Conservation (phyloP, 2,113 vertebrate genomes). For the Haliaeetus leucogaster region DNA sequence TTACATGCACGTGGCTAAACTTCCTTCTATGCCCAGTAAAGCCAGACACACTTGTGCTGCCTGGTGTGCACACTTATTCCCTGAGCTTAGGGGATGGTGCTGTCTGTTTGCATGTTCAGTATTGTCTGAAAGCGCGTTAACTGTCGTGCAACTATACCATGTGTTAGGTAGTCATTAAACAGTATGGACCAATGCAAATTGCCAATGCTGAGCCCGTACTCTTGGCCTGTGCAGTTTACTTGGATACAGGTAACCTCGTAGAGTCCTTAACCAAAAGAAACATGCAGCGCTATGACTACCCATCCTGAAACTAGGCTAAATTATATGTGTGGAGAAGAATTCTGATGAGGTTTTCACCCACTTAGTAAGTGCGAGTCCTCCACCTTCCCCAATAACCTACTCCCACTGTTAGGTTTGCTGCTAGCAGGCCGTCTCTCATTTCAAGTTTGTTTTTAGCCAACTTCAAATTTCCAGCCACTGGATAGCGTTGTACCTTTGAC, state of each 20-base stretch:
- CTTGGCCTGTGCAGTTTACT: background rate
- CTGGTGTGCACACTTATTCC: background rate
- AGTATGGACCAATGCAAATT: background rate
- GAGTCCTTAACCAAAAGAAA: background rate
- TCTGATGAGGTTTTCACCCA: background rate
- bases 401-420: background rate
- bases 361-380: background rate
- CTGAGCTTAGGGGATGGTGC: background rate
- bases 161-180: background rate
- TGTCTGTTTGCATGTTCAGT: background rate
- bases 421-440: background rate
- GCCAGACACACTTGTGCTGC: background rate
- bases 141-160: background rate
- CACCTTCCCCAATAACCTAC: background rate
- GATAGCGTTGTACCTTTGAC: background rate
- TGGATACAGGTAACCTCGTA: fast-evolving
- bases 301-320: background rate
- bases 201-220: background rate
- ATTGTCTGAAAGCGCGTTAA: background rate
- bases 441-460: background rate
- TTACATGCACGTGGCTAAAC: background rate
- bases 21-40: background rate
- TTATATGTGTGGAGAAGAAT: background rate
- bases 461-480: background rate
- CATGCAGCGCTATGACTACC: background rate